Base-by-base conservation (phyloP, 2,888 invertebrate genomes). In the Agonopterix arenella region DNA sequence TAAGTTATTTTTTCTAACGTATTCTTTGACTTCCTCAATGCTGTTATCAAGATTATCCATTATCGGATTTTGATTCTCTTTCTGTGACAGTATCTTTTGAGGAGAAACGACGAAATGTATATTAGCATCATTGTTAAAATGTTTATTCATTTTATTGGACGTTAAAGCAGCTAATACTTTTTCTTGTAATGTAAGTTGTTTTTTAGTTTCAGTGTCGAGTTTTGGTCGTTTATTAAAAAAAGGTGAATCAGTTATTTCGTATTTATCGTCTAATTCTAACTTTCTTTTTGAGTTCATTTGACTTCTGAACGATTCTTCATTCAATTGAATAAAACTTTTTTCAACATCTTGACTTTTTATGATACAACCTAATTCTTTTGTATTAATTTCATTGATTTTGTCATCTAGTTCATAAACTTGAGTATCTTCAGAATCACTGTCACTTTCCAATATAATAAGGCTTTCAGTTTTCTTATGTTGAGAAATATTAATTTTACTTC, bases 211-310 rank as follows among this genome's bases (percentile, higher is more conserved):
- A 13, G 55, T 60, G 3, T 73, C 65, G 44, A 80, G 11, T 61
- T 86, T 85, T 52, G 47, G 76, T 58, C 70, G 78, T 57, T 89
- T 89, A 56, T 59, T 76, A 51, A 88, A 89, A 64, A 77, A 86
- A 11, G 85, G 85, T 0, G 89, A 89, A 28, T 5, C 7, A 66
- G 45, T 64, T 69, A 48, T 66, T 43, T 8, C 56, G 2, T 56
- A 48, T 42, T 72, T 67, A 52, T 70, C 68, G 13, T 76, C 46
- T 11, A n/a, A 18, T 36, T 48, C 68, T 41, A 73, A 56, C 60
- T 85, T 84, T 58, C 84, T 72, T 64, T 84, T 76, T 49, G 43
- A 11, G 8, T n/a, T 8, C n/a, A 9, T 11, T 16, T 63, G 58
- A 52, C 57, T 62, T 48, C 50, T 54, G 10, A 37, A 43, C 5